Evolutionary conservation across 2,797 vertebrate species (phyloP).

Genomic region (Cygnus olor): DNA sequence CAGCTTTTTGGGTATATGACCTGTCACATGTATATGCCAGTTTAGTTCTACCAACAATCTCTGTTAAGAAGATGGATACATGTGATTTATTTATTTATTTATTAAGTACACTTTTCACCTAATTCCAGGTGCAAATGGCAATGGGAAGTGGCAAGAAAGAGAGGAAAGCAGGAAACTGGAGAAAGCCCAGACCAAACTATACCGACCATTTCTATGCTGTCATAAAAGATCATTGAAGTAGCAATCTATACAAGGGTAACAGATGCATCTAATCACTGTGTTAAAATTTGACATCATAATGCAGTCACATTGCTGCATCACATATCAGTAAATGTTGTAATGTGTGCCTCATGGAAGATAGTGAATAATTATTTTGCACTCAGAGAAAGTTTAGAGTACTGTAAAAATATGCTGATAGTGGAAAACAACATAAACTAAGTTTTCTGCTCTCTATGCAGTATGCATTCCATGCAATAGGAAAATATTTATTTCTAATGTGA

Average conservation of each 20-base stretch:
- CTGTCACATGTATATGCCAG: background rate
- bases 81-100: background rate
- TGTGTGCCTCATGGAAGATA: background rate
- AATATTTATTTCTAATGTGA: background rate
- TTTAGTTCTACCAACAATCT: background rate
- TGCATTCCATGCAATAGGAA: background rate
- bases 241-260: background rate
- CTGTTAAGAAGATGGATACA: background rate
- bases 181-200: background rate
- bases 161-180: background rate
- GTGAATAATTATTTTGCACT: background rate
- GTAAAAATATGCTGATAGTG: background rate
- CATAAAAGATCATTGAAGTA: background rate
- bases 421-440: background rate
- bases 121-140: background rate
- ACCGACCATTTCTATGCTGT: background rate
- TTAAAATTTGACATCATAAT: background rate
- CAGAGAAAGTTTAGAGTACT: background rate
- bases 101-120: background rate
- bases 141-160: background rate
- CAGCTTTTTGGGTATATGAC: background rate
- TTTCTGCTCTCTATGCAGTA: background rate
- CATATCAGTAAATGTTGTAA: background rate
- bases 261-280: background rate
- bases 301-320: fast-evolving